Evolutionary conservation across 1,140 invertebrate species (phyloP), one percentile per base, ranked within the genome.

Genomic region (Lordiphosa mommai): DNA sequence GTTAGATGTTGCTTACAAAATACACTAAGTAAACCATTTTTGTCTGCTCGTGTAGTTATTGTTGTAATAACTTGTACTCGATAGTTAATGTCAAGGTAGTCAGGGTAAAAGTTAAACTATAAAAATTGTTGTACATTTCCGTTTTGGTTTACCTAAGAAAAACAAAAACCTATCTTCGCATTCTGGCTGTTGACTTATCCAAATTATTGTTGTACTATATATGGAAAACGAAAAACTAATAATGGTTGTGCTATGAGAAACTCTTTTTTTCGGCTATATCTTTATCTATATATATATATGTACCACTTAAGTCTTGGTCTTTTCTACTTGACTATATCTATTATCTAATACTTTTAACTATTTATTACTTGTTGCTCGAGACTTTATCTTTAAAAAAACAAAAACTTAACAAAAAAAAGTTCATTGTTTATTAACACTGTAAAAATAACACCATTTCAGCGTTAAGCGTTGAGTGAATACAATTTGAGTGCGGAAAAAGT

Each of bases 381-480:
- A 9, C 48, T 49, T 27, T 9, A 7, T n/a, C 16, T 29, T 56
- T 40, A 53, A 29, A 27, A 27, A 20, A 2, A 1, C 0, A 23
- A 4, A n/a, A n/a, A n/a, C n/a, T n/a, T n/a, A 6, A 23, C 20
- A 23, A 23, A 0, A 23, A 23, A 23, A 23, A 23, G 20, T 59
- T 38, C 32, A 36, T 36, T 58, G 50, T 20, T 17, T 41, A 56
- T 34, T 36, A 61, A 74, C 59, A 76, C 74, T 86, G 80, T 86
- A 86, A 86, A 86, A 74, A 72, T 69, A 80, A 86, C 80, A 86
- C 80, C 80, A 86, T 86, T 80, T 86, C 71, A 73, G 73, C 74
- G 74, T 72, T 23, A 51, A 70, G 69, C 70, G 65, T 80, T 80
- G 65, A 49, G 50, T 2, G 9, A 43, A 14, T 17, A 61, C 53